These are phyloP conservation scores for Chrysolina oricalcia DNA, from an alignment of 2,888 invertebrate species.

Conservation along the genomic window DNA sequence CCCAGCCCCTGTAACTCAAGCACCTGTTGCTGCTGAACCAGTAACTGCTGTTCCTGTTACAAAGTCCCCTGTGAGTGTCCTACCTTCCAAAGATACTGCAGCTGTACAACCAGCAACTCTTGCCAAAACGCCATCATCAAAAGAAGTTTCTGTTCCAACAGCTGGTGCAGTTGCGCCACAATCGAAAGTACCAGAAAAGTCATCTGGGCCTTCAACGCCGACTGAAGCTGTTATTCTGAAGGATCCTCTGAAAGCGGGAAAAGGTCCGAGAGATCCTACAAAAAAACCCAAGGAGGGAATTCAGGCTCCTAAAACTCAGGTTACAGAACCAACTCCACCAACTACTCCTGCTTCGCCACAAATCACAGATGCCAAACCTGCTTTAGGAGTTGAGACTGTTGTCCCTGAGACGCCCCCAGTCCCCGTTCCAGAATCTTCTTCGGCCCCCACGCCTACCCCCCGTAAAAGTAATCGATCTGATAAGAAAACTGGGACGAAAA, in stretches of 20 bases:
- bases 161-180: slow-evolving; percentile 35
- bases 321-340: slow-evolving; percentile 68
- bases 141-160: not conserved
- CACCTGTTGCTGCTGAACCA: not conserved
- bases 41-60: too few species aligned
- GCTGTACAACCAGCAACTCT: not conserved
- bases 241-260: not conserved
- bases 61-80: too few species aligned
- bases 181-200: slow-evolving; percentile 55
- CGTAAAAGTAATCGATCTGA: slow-evolving; percentile 66
- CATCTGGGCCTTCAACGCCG: slow-evolving; percentile 31
- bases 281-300: not conserved
- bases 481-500: slow-evolving; percentile 60
- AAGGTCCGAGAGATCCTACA: not conserved
- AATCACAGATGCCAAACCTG: slow-evolving; percentile 55
- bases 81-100: not conserved
- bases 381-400: slow-evolving; percentile 47
- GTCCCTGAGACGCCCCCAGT: slow-evolving; percentile 54
- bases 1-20: not conserved
- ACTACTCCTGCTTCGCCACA: slow-evolving; percentile 59
- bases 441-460: slow-evolving; percentile 64
- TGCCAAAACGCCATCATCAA: not conserved
- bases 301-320: slow-evolving; percentile 58
- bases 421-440: slow-evolving; percentile 40
- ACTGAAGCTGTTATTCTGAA: slow-evolving; percentile 8